Base-by-base conservation (phyloP, 2,797 vertebrate genomes). In the Danio jaintianensis region DNA sequence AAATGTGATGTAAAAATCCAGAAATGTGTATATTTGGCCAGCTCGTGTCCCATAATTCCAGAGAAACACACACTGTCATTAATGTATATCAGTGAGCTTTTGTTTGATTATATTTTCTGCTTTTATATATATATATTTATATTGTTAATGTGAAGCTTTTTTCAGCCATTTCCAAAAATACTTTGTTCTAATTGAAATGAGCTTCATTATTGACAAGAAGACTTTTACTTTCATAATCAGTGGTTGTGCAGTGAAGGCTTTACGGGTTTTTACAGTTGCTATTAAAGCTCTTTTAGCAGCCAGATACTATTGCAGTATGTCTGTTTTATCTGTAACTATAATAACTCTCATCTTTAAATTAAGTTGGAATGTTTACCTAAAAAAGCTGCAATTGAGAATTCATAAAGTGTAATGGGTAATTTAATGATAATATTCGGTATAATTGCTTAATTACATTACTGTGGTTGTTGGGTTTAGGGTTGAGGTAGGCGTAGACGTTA, bases 151-250 rank as follows among this genome's bases (percentile, higher is more conserved):
- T 64, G 9, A 43, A 29, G 38, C 50, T 76, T 48, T n/a, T 75
- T 66, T 61, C 45, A 20, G 45, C 55, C 6, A 59, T 61, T 42
- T 61, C 38, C 40, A 58, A 36, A 67, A 18, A 18, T 45, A 45
- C 5, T 5, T 5, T 55, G 77, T 66, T 56, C 62, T 77, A 76
- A 55, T 56, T 77, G 45, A 64, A 45, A 36, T 45, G 40, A 45
- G 62, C 15, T 77, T 16, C 9, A 36, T 77, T 56, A 38, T 56
- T 75, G 3, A 9, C 36, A 12, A 15, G 4, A 63, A 6, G 9
- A 50, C 29, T n/a, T 53, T 38, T 52, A 47, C 18, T 38, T 13
- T 6, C 40, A 45, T 5, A n/a, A 18, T 7, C n/a, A n/a, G n/a
- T n/a, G n/a, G n/a, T n/a, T n/a, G 43, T 10, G 5, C 10, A 1